phyloP scores from a whole-genome alignment of 1,140 invertebrate genomes.

The Pseudoatta argentina region DNA sequence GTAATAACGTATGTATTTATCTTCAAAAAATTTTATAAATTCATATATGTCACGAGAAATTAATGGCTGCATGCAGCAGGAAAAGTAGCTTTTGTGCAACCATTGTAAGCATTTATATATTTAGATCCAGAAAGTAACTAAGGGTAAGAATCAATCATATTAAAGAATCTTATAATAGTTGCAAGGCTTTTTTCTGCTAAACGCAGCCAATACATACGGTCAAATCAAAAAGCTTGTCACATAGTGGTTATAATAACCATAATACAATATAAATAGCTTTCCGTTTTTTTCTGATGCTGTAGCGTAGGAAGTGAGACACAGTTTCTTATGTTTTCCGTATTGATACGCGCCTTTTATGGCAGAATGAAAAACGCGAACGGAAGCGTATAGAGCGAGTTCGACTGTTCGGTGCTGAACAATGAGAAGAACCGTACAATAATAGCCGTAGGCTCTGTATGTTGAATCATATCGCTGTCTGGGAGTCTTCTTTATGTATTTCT shows the following conservation, averaged over 20 bases:
- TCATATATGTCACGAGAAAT: neutral
- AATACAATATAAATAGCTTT: slow-evolving; percentile 22
- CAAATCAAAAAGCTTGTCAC: neutral
- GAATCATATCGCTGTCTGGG: slow-evolving; percentile 53
- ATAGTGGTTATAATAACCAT: neutral
- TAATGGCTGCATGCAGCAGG: too few species aligned
- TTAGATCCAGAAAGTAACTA: too few species aligned
- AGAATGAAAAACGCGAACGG: slow-evolving; percentile 45
- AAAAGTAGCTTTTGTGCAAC: too few species aligned
- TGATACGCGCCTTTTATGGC: slow-evolving; percentile 12
- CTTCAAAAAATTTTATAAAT: neutral
- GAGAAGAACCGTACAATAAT: slow-evolving; percentile 31
- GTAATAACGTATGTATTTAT: neutral
- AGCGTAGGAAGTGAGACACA: neutral
- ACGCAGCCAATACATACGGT: neutral
- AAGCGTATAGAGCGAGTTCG: slow-evolving; percentile 21
- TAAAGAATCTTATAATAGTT: too few species aligned
- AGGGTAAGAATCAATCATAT: too few species aligned
- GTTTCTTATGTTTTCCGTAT: slow-evolving; percentile 22
- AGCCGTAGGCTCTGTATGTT: slow-evolving; percentile 16
- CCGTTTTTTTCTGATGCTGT: neutral
- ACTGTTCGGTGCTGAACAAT: slow-evolving; percentile 44
- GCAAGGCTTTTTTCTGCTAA: too few species aligned
- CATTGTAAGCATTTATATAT: too few species aligned
- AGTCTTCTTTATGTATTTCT: slow-evolving; percentile 38